Base-by-base conservation (phyloP, 2,797 vertebrate species). In the Xiphophorus birchmanni region DNA sequence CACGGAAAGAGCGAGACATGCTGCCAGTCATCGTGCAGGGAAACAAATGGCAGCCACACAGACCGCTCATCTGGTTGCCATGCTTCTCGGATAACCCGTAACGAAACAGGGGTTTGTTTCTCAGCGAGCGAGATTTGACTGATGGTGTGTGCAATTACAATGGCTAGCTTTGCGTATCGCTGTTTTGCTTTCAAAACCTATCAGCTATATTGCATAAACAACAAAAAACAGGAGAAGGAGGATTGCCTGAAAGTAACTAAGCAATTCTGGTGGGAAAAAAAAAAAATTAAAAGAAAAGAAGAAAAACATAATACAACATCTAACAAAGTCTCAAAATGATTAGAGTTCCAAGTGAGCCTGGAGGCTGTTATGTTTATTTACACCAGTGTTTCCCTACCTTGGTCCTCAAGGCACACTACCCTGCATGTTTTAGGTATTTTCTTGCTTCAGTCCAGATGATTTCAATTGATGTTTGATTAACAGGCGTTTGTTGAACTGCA, bases 31-130 rank as follows among this genome's bases (percentile, higher is more conserved):
- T 32, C 13, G 5, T 5, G n/a, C n/a, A 60, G 90, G 86, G 82
- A 82, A 86, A 85, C 60, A 75, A 79, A 89, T 84, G 76, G 78
- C 81, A 83, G 72, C 88, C 81, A 76, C 4, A 0, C 67, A 74
- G 76, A 75, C 10, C 18, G 21, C 82, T 89, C 91, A 93, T 93
- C 88, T 93, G 92, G 88, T 90, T 91, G 76, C 84, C 88, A 92
- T 94, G 90, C 92, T 47, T 93, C 52, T 71, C 79, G 80, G 78
- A 87, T 65, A 88, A 84, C 32, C 75, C 79, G 77, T 78, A 89
- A 85, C 89, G 78, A 84, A 89, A 84, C 87, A 85, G 52, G 72
- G 56, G 80, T 67, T 58, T 50, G 77, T 84, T 90, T 86, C 83
- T 92, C 84, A 80, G 82, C 40, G 35, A 80, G 58, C 48, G 63